phyloP scores from a whole-genome alignment of 2,113 vertebrate species.

The Lepus europaeus region DNA sequence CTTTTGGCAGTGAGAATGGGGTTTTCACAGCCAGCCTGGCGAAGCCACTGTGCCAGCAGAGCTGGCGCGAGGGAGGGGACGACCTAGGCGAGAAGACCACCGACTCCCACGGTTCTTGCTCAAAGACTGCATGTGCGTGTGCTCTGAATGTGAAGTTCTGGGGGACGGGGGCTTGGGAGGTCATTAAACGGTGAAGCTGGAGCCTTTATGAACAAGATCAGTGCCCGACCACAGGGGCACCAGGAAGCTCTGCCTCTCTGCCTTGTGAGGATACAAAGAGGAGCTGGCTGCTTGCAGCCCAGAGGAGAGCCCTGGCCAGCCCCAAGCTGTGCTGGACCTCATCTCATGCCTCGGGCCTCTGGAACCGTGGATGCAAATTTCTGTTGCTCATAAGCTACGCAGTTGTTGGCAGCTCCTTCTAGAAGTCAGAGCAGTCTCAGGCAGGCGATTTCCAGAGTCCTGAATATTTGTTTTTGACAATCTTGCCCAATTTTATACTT shows the following conservation, averaged over 20 bases:
- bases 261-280: background rate
- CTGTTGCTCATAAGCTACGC: no score
- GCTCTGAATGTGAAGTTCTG: background rate
- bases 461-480: background rate
- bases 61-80: background rate
- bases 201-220: background rate
- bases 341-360: background rate
- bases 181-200: no score
- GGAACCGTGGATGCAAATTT: background rate
- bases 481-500: background rate
- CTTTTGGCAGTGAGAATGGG: background rate
- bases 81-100: background rate
- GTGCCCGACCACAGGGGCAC: background rate
- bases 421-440: background rate
- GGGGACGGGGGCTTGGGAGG: no score
- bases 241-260: background rate
- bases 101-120: background rate
- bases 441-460: background rate
- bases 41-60: accelerated
- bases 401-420: background rate
- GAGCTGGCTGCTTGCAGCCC: no score
- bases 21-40: background rate
- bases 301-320: background rate
- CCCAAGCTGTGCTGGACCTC: background rate
- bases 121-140: background rate